Base-by-base conservation (phyloP, 1,140 invertebrate species). In the Cotesia glomerata region DNA sequence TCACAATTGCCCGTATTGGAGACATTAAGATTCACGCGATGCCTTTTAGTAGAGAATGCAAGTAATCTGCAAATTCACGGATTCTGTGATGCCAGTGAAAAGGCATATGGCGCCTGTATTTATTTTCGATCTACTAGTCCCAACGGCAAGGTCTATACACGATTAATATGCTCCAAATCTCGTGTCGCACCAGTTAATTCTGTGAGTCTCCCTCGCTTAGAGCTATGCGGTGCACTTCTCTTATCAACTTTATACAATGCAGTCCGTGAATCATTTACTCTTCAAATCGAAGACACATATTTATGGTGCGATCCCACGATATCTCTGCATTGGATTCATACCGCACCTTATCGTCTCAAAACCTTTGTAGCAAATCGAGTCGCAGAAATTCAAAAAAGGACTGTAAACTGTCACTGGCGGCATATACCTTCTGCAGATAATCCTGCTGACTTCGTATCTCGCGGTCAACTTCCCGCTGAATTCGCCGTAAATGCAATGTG, bases 31-130 rank as follows among this genome's bases (percentile, higher is more conserved):
- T 51, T 72, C 4, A 8, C 7, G 9, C 59, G 74, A 2, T 1
- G 34, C n/a, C 4, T 76, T 13, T 7, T 65, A 13, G 26, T 61
- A 0, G 2, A 5, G 0, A 9, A 70, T 0, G 3, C 4, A 4
- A 5, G 0, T 0, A 0, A 16, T 0, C 56, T 75, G 2, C 58
- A 84, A 67, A 2, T 83, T 0, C 80, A 85, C 64, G 85, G 82
- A 0, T 87, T 86, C 67, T 77, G 75, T 5, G 85, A 87, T 51
- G 80, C 81, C 0, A 82, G 77, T 8, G 70, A 78, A 36, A 13
- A 4, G 0, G 81, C 78, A 0, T 87, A 85, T 56, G 82, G 78
- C 0, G 81, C 82, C 2, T 80, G 77, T 51, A n/a, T 84, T 18
- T 72, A 72, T 32, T 4, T 72, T 0, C 45, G 70, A 13, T 9